Base-by-base conservation (phyloP, 2,888 invertebrate species). In the Metopia argyrocephala region DNA sequence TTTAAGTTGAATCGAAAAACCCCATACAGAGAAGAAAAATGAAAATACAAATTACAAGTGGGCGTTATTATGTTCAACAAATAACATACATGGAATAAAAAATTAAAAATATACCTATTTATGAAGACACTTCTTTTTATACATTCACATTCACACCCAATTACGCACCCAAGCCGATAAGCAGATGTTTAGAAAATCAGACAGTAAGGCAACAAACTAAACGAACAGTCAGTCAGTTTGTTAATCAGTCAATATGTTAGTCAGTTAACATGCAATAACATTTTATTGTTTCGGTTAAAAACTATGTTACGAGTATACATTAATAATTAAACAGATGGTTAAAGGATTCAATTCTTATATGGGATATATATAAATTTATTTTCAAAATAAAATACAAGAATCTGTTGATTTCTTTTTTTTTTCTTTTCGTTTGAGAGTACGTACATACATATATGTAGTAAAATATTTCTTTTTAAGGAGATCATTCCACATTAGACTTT, bases 71-170 rank as follows among this genome's bases (percentile, higher is more conserved):
- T 4, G 3, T 25, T 64, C 56, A 38, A 4, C 69, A 23, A 21
- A 50, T 21, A 65, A 48, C 27, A 27, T n/a, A 31, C 6, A 56
- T 46, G 56, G 46, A 56, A 5, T 31, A 57, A 5, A 62, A 46
- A 46, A 7, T 62, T 28, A 46, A 45, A 69, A 50, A 46, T 52
- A 27, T 64, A 20, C 50, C 18, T 56, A 56, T 54, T 79, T 74
- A 64, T 59, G 20, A 50, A 76, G 57, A 28, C 61, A 71, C 62
- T 76, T 75, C 62, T 68, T 56, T 62, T 73, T 57, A 52, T 45
- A 21, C 54, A 54, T 59, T 18, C 48, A 69, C 18, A 57, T 74
- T 66, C 20, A 59, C 9, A 5, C 52, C 6, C 21, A 38, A 38
- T 20, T 52, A 76, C 73, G 73, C 80, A 80, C 57, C 61, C 52